phyloP scores from a whole-genome alignment of 2,113 vertebrate species.

The Marmota flaviventris region DNA sequence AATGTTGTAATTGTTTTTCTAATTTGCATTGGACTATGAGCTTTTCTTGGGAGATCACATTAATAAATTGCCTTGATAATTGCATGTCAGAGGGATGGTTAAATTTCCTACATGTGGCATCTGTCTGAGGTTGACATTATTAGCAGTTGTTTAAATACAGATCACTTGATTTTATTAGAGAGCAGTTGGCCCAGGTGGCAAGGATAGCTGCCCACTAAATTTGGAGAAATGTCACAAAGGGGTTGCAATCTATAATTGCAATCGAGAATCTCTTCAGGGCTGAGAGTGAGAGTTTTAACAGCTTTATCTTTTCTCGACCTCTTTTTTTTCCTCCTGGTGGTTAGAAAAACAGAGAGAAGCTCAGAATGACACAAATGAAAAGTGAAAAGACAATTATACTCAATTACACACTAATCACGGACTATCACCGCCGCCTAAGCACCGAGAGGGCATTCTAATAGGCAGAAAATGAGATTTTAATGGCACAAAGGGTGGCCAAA shows the following conservation, averaged over 20 bases:
- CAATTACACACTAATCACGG: constrained; percentile 99
- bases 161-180: constrained; percentile 87
- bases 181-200: constrained; percentile 88
- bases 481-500: constrained; percentile 97
- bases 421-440: constrained; percentile 94
- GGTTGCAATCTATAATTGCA: constrained; percentile 92
- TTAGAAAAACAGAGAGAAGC: constrained; percentile 92
- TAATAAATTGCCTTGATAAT: constrained; percentile 93
- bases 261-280: constrained; percentile 90
- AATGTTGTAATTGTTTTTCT: constrained; percentile 90
- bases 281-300: constrained; percentile 90
- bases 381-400: constrained; percentile 99
- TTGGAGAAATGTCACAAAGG: constrained; percentile 88
- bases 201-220: constrained; percentile 85
- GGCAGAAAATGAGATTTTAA: constrained; percentile 99
- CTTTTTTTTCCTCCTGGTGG: constrained; percentile 88
- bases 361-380: constrained; percentile 98
- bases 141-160: constrained; percentile 87
- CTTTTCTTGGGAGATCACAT: constrained; percentile 87
- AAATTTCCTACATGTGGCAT: constrained; percentile 87
- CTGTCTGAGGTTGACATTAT: constrained; percentile 89
- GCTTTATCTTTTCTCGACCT: constrained; percentile 89
- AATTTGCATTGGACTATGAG: constrained; percentile 87
- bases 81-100: constrained; percentile 90
- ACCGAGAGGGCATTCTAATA: constrained; percentile 96